Base-by-base conservation (phyloP, 2,797 vertebrate species). In the Rhinella marina region DNA sequence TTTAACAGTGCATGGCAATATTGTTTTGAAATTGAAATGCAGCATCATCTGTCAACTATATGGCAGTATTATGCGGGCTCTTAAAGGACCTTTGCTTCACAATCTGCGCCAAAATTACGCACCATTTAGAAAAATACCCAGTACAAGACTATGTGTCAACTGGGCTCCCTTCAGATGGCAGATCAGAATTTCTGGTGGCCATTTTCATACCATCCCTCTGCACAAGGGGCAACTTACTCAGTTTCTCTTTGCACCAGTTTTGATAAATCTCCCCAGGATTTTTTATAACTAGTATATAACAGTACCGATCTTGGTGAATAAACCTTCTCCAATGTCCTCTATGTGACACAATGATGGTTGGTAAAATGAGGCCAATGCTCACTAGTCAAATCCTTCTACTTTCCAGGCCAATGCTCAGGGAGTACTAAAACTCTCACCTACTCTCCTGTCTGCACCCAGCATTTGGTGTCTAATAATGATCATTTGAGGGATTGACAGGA, bases 391-490 rank as follows among this genome's bases (percentile, higher is more conserved):
- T 25, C 27, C 57, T 75, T 68, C 13, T 57, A 64, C 23, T 72
- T 57, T 86, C 52, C 52, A 70, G 29, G 66, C 25, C 70, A 27
- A 62, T 79, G 81, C 54, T 62, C 82, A 5, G 5, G 25, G 50
- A 82, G 23, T 27, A 78, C 72, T 72, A 86, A 70, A 88, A 50
- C 59, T 79, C 80, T 48, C 84, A 83, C 79, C 88, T 79, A 32
- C 54, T 41, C 50, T 62, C 66, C 62, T 89, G 85, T 76, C 68
- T 86, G 85, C 73, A 59, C 52, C 23, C 50, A 82, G 72, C 88
- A 89, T 89, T 89, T 89, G 88, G 88, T 83, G 88, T 78, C 88
- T 61, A 89, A 86, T 89, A 89, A 75, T 59, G 61, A 86, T 86
- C 85, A 83, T 72, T 78, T 50, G 19, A 62, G 79, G 84, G 84